Percentiles rank a stretch among this genome's conserved stretches.
Evolutionary conservation across 1,140 invertebrate genomes (phyloP).

Genomic region (Gonioctena quinquepunctata): DNA sequence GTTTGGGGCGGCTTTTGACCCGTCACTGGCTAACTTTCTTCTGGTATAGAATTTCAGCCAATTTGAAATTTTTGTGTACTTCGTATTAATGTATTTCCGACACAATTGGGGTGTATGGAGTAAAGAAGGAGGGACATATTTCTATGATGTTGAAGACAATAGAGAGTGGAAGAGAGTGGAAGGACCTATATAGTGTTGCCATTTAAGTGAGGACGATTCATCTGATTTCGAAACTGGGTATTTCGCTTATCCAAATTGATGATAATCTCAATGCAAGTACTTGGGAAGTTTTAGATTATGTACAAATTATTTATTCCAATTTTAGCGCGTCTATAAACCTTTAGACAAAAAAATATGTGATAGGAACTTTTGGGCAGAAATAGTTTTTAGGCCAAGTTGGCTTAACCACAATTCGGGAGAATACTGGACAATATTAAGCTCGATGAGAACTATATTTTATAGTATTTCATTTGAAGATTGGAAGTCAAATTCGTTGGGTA

Average conservation of each 20-base stretch:
- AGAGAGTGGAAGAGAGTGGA: too few species aligned
- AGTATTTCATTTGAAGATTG: background rate
- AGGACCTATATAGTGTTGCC: too few species aligned
- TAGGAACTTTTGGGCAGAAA: background rate
- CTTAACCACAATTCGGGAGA: background rate
- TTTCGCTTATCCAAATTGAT: background rate
- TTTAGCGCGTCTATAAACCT: background rate
- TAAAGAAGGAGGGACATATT: too few species aligned
- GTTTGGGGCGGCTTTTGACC: too few species aligned
- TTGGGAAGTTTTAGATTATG: background rate
- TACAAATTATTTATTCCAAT: background rate
- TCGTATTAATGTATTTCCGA: too few species aligned
- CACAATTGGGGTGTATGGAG: too few species aligned
- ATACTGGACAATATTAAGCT: background rate
- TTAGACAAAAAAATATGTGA: background rate
- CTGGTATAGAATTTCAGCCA: too few species aligned
- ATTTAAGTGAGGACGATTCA: too few species aligned
- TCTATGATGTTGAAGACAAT: too few species aligned
- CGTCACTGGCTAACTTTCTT: too few species aligned
- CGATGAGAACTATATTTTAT: background rate
- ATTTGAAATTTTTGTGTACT: too few species aligned
- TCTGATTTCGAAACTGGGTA: background rate
- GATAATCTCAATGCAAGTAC: background rate
- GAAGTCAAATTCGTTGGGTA: background rate
- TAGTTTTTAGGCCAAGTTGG: background rate